Conservation (phyloP, 2,888 invertebrate species). For the Drosophila kuntzei region DNA sequence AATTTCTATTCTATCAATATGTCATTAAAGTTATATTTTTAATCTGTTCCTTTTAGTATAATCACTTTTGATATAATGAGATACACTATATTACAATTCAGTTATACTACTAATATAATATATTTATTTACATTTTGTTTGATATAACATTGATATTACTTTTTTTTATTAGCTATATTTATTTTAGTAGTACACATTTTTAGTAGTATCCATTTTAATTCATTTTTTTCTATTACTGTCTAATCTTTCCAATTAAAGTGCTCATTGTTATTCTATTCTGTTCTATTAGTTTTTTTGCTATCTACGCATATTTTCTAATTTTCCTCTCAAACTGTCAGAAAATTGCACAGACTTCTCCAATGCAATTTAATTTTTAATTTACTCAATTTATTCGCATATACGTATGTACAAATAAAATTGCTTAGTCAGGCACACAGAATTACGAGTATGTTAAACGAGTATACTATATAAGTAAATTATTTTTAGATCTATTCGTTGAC, state of each 20-base stretch:
- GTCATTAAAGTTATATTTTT: not conserved
- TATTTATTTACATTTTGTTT: not conserved
- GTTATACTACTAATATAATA: not conserved
- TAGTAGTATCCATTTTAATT: too few relatives aligned
- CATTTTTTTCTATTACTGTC: not conserved
- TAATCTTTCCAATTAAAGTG: not conserved
- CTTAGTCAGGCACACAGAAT: conserved; percentile 8
- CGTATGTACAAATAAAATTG: conserved; percentile 11
- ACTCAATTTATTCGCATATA: conserved; percentile 32
- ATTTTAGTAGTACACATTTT: not conserved
- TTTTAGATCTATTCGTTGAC: conserved; percentile 4
- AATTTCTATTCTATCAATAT: not conserved
- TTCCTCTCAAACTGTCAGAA: not conserved
- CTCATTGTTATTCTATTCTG: not conserved
- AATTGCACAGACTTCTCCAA: not conserved
- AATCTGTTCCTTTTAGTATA: not conserved
- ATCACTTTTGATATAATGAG: not conserved
- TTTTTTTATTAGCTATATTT: not conserved
- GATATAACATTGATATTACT: not conserved
- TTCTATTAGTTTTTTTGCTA: not conserved
- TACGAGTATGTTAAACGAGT: not conserved
- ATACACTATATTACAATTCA: not conserved
- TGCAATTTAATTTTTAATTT: conserved; percentile 22
- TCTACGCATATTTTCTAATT: not conserved
- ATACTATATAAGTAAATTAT: not conserved